Base-by-base conservation (phyloP, 2,797 vertebrate species). In the Smutsia gigantea region DNA sequence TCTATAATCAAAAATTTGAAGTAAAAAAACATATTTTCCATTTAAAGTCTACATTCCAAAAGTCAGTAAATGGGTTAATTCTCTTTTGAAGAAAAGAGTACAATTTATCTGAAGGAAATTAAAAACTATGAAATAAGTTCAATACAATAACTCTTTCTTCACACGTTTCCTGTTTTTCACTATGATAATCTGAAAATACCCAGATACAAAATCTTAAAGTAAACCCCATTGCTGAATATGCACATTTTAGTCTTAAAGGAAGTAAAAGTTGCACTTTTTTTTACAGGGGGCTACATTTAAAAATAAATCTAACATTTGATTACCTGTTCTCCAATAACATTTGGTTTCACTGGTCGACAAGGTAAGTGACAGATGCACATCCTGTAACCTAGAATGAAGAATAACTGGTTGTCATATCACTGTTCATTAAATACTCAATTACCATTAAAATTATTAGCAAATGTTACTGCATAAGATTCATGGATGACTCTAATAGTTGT, bases 301-400 rank as follows among this genome's bases (percentile, higher is more conserved):
- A 92, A 90, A 72, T 14, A 55, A 82, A 71, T 71, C 39, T 51
- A 72, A n/a, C 25, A 57, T 53, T 8, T 96, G 90, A 68, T 98
- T 98, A 99, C 99, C 99, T 99, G 99, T 86, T 99, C 99, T 98
- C 98, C 98, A 42, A 95, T 90, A 11, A 98, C 97, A 94, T 98
- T 98, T 97, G 99, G 99, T 97, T 99, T 99, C 91, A 99, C 98
- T 83, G 99, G 99, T 87, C 98, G 99, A 98, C 99, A 99, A 74
- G 99, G 97, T 97, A 99, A 98, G 98, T 99, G 99, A 97, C 99
- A 99, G 97, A 99, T 99, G 94, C 99, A 99, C 99, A 99, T 99
- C 97, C 99, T 99, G 98, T 99, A 99, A 51, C 99, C 99, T 99
- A 98, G 79, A 95, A 97, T 86, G 94, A 77, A 98, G 96, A 96